phyloP scores from a whole-genome alignment of 2,888 invertebrate species.

The Cremastobaeus sp. region DNA sequence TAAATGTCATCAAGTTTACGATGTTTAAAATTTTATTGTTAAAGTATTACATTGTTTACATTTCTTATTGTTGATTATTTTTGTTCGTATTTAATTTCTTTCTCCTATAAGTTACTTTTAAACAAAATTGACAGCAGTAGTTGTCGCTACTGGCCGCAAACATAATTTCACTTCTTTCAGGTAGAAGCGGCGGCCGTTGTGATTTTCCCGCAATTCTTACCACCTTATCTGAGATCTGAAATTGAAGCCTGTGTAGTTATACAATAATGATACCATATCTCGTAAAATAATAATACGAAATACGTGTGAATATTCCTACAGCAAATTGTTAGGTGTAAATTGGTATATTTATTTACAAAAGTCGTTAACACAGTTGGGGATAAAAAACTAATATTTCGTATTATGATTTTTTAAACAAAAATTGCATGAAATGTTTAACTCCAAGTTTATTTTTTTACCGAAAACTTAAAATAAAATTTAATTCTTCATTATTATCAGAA shows the following conservation, averaged over 20 bases:
- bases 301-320: conserved; percentile 43
- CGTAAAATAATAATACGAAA: conserved; percentile 20
- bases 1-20: no score
- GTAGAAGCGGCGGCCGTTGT: conserved; percentile 39
- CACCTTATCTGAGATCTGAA: conserved; percentile 35
- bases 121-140: conserved; percentile 38
- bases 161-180: conserved; percentile 47
- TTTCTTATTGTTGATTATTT: no score
- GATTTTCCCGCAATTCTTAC: conserved; percentile 50
- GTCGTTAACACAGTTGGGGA: conserved; percentile 1
- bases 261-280: conserved; percentile 28
- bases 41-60: no score
- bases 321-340: conserved; percentile 25
- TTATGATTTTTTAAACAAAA: no score
- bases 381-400: conserved; percentile 11
- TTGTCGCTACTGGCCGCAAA: conserved; percentile 44
- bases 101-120: conserved; percentile 12
- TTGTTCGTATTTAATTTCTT: neutral
- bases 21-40: no score
- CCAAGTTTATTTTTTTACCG: no score
- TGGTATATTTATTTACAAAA: conserved; percentile 14
- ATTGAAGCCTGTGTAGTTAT: conserved; percentile 28
- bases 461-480: no score
- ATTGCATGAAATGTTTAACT: no score
- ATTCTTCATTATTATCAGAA: no score